Evolutionary conservation across 1,140 invertebrate genomes (phyloP), one percentile per base, ranked within the genome.

Genomic region (Agrypnia vestita): DNA sequence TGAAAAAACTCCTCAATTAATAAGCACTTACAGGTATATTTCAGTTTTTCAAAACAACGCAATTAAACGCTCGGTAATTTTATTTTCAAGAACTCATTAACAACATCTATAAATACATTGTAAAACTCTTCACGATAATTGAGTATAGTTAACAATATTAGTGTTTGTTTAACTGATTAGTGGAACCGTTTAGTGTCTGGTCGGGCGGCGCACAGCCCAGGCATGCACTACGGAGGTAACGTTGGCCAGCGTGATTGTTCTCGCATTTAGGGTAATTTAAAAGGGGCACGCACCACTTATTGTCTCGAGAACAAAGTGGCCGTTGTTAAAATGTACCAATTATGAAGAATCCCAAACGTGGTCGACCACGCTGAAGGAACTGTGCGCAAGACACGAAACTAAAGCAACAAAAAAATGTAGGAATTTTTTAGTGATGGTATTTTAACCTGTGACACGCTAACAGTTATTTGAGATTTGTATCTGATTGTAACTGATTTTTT

Each of bases 321-420:
- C 35, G 72, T 75, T 75, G 72, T 55, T 46, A n/a, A 73, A 47
- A 17, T 59, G 56, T 55, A 59, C 55, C 72, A 75, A 75, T 75
- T 75, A 75, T 56, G 21, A 75, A 15, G 51, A 43, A 55, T 59
- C 51, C 59, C n/a, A 44, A 59, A 43, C 43, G 10, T 13, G 35
- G 3, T n/a, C 43, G 35, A 35, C 72, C 55, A 61, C 72, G 25
- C 21, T 35, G 53, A 21, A 21, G 47, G 25, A 73, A 73, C 71
- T 0, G 8, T 15, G 12, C n/a, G 47, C 61, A 19, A 11, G 13
- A n/a, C 47, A 71, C 47, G n/a, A n/a, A n/a, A n/a, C n/a, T n/a
- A n/a, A n/a, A n/a, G n/a, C n/a, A n/a, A n/a, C n/a, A n/a, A n/a
- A n/a, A n/a, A n/a, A n/a, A n/a, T n/a, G n/a, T n/a, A n/a, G n/a